Evolutionary conservation across 1,140 invertebrate genomes (phyloP).

Genomic region (Zaprionus inermis): DNA sequence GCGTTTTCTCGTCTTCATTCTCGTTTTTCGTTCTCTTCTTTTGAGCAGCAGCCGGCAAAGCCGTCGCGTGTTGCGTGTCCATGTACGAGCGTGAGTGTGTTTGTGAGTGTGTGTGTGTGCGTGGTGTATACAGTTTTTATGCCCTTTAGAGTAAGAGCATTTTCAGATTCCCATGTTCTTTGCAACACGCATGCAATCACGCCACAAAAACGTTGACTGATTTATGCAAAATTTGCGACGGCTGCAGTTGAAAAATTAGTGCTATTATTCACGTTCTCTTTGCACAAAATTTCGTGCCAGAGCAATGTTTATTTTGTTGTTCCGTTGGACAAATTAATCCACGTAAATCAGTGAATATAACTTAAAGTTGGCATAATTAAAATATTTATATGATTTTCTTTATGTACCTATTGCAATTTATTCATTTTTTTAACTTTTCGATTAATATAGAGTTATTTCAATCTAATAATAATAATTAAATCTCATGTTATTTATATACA

Average conservation of each 20-base stretch:
- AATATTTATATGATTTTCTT: background rate
- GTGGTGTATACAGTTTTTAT: conserved; percentile 71
- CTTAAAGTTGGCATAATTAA: background rate
- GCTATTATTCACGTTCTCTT: background rate
- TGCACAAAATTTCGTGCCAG: background rate
- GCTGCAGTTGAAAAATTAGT: background rate
- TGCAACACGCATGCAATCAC: conserved; percentile 10
- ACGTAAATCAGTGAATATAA: background rate
- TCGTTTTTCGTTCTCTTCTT: conserved; percentile 43
- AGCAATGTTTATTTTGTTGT: background rate
- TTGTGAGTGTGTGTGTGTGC: conserved; percentile 33
- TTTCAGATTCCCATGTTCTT: conserved; percentile 16
- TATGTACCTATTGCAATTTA: too few species aligned
- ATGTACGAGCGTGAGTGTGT: conserved; percentile 16
- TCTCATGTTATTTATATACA: background rate
- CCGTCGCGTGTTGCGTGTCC: conserved; percentile 71
- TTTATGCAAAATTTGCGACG: background rate
- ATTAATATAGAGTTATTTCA: too few species aligned
- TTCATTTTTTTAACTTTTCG: background rate
- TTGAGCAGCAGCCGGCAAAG: conserved; percentile 63
- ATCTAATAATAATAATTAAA: background rate
- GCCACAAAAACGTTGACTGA: background rate
- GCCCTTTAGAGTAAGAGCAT: conserved; percentile 35
- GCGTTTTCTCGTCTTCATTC: conserved; percentile 22
- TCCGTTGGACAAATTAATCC: background rate